phyloP scores from a whole-genome alignment of 2,113 vertebrate species.

The Ophiodon elongatus region DNA sequence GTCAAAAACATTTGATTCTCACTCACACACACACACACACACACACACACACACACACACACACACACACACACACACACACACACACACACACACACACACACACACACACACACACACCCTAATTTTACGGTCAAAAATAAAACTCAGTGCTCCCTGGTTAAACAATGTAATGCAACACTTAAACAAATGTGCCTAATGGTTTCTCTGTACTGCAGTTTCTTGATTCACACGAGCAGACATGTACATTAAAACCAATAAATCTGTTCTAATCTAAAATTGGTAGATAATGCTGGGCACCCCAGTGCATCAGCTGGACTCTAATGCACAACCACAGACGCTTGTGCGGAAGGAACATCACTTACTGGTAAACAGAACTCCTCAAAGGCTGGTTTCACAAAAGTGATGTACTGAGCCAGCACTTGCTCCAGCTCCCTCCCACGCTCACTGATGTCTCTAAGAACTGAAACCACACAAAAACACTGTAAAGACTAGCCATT shows the following conservation, averaged over 20 bases:
- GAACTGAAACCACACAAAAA: slow-evolving; percentile 81
- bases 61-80: no score
- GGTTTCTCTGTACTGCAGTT: background rate
- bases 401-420: slow-evolving; percentile 94
- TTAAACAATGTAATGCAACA: background rate
- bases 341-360: slow-evolving; percentile 2
- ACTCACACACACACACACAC: no score
- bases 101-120: no score
- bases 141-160: background rate
- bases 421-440: slow-evolving; percentile 96
- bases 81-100: no score
- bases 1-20: no score
- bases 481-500: background rate
- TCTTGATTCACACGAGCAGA: background rate
- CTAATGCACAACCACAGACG: background rate
- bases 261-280: background rate
- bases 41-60: no score
- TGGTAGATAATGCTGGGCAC: background rate
- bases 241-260: background rate
- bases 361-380: slow-evolving; percentile 99
- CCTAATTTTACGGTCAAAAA: background rate
- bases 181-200: background rate
- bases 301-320: background rate
- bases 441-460: slow-evolving; percentile 94
- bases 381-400: slow-evolving; percentile 98